Evolutionary conservation across 2,888 invertebrate species (phyloP).

Genomic region (Pantelozetes paolii): DNA sequence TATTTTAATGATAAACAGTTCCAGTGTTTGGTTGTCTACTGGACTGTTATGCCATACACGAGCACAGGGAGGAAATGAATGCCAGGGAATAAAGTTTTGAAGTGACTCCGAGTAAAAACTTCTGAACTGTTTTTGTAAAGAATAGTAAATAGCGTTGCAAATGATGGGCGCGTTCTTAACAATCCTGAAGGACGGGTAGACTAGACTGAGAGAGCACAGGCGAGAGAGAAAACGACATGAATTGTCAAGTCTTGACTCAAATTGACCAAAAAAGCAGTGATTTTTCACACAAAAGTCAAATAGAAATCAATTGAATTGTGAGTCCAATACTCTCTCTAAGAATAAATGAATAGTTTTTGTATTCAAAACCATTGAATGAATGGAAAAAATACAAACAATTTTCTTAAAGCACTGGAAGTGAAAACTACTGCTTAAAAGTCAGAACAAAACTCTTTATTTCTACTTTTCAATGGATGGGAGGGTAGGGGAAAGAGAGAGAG

Average conservation of each 20-base stretch:
- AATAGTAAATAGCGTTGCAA: conserved; percentile 1
- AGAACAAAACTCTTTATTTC: not conserved
- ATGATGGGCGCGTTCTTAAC: not conserved
- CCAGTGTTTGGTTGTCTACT: no score
- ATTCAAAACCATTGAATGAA: not conserved
- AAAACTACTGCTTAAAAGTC: not conserved
- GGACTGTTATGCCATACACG: no score
- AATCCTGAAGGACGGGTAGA: not conserved
- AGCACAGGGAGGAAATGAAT: no score
- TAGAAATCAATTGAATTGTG: not conserved
- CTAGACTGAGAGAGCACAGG: not conserved
- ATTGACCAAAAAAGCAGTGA: not conserved
- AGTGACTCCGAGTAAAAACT: no score
- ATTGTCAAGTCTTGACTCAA: not conserved
- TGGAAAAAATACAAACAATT: not conserved
- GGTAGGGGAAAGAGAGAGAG: no score
- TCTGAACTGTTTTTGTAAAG: no score
- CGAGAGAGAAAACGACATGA: not conserved
- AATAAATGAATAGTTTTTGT: not conserved
- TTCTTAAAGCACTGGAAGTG: no score
- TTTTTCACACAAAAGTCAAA: not conserved
- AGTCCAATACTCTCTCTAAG: not conserved
- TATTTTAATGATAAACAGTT: no score
- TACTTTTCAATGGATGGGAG: no score
- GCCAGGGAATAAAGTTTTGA: no score